Evolutionary conservation across 2,797 vertebrate genomes (phyloP).

Genomic region (Bovichtus diacanthus): DNA sequence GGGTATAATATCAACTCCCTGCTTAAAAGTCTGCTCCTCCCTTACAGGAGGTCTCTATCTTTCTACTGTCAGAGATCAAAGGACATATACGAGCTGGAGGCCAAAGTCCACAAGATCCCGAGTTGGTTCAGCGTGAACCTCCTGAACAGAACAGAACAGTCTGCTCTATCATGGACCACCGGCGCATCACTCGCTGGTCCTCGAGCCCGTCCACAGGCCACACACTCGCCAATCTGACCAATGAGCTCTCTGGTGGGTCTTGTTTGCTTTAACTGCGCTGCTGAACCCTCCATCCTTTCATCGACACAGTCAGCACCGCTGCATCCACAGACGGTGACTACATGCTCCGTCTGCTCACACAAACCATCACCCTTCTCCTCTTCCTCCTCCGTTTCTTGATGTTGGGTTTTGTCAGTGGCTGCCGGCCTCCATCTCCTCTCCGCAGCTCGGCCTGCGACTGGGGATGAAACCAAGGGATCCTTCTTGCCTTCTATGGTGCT

Average conservation of each 20-base stretch:
- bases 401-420: constrained; percentile 29
- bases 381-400: constrained; percentile 12
- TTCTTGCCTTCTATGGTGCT: constrained; percentile 76
- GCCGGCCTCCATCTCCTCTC: constrained; percentile 25
- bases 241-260: constrained; percentile 45
- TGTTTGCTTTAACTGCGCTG: constrained; percentile 60
- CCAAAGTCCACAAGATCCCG: constrained; percentile 70
- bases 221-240: constrained; percentile 34
- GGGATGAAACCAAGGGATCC: constrained; percentile 16
- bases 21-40: constrained; percentile 18
- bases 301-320: constrained; percentile 43
- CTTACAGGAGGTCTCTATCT: constrained; percentile 39
- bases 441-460: constrained; percentile 15
- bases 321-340: constrained; percentile 79
- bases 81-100: constrained; percentile 41
- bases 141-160: constrained; percentile 43
- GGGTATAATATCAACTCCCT: constrained; percentile 1
- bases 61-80: constrained; percentile 18
- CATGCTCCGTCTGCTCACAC: constrained; percentile 53
- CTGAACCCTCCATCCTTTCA: constrained; percentile 63
- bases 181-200: constrained; percentile 71
- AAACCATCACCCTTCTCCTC: constrained; percentile 28
- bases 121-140: constrained; percentile 34
- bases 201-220: constrained; percentile 26
- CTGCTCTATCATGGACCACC: constrained; percentile 53